Evolutionary conservation across 2,113 vertebrate species (phyloP).

Genomic region (Dipodomys stephensi): DNA sequence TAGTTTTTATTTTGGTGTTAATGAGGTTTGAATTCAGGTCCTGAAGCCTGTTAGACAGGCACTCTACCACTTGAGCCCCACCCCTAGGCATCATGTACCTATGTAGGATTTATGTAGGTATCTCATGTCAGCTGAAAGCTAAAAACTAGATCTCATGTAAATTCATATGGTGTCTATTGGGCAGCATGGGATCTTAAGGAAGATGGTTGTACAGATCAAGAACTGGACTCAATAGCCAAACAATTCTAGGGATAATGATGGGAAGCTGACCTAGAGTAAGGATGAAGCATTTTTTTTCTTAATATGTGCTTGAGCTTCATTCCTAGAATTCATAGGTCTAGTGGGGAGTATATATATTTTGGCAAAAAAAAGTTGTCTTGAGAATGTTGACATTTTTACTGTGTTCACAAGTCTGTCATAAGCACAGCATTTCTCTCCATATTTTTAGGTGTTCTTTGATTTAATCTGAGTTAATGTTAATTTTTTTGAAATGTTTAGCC

Average conservation of each 20-base stretch:
- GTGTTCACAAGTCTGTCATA: neutral
- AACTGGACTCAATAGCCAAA: neutral
- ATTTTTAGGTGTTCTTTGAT: conserved; percentile 59
- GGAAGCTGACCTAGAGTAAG: neutral
- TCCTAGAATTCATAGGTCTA: conserved; percentile 36
- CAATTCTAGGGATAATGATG: conserved; percentile 27
- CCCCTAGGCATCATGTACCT: too few relatives aligned
- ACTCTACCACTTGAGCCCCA: too few relatives aligned
- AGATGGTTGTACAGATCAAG: neutral
- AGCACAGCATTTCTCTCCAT: neutral
- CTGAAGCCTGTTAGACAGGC: too few relatives aligned
- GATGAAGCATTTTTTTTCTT: neutral
- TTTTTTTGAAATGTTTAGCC: conserved; percentile 43
- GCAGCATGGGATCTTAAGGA: neutral
- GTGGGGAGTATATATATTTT: neutral
- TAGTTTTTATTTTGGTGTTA: neutral
- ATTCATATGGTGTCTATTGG: conserved; percentile 13
- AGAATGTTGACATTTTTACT: neutral
- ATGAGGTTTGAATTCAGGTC: too few relatives aligned
- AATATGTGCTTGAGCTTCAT: conserved; percentile 1
- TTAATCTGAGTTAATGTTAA: conserved; percentile 59
- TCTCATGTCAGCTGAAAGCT: conserved; percentile 37
- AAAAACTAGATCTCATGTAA: conserved; percentile 39
- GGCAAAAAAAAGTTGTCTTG: too few relatives aligned
- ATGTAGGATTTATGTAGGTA: too few relatives aligned